These are phyloP conservation scores for Eucera pruinosa DNA, from an alignment of 2,888 invertebrate species.

Conservation along the genomic window DNA sequence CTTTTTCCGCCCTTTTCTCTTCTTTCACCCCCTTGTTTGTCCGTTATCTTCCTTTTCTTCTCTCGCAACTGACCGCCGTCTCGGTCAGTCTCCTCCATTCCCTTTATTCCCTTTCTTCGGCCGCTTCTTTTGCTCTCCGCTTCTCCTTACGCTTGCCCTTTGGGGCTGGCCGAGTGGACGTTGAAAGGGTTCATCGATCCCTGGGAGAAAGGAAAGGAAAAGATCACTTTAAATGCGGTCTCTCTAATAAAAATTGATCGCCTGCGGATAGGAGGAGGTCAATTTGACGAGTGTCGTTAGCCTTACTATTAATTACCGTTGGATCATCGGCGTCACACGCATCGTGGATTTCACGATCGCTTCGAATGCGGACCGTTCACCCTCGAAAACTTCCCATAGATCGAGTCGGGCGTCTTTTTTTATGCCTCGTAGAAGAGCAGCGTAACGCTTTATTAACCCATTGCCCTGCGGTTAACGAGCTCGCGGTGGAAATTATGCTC, in stretches of 20 bases:
- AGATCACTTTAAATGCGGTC: conserved; percentile 40
- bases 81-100: too few relatives aligned
- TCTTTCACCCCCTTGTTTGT: neutral
- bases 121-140: neutral
- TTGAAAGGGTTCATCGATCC: conserved; percentile 67
- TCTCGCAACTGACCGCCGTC: neutral
- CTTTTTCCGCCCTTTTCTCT: conserved; percentile 7
- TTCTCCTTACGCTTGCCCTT: neutral
- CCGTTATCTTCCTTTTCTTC: neutral
- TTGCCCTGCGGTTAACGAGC: too few relatives aligned
- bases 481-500: too few relatives aligned
- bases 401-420: neutral
- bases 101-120: neutral
- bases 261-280: conserved; percentile 45
- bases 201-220: conserved; percentile 1
- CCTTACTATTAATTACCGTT: conserved; percentile 63
- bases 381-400: neutral
- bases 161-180: conserved; percentile 6
- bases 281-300: conserved; percentile 66
- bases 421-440: neutral
- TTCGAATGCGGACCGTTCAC: neutral
- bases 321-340: conserved; percentile 30
- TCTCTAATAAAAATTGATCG: conserved; percentile 69
- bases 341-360: conserved; percentile 16
- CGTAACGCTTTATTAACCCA: conserved; percentile 12